Percentiles rank a stretch among this genome's conserved stretches.
These are phyloP conservation scores for Henricia sp. DNA, from an alignment of 53 echinoderm and acorn worm genomes.

Conservation along the genomic window DNA sequence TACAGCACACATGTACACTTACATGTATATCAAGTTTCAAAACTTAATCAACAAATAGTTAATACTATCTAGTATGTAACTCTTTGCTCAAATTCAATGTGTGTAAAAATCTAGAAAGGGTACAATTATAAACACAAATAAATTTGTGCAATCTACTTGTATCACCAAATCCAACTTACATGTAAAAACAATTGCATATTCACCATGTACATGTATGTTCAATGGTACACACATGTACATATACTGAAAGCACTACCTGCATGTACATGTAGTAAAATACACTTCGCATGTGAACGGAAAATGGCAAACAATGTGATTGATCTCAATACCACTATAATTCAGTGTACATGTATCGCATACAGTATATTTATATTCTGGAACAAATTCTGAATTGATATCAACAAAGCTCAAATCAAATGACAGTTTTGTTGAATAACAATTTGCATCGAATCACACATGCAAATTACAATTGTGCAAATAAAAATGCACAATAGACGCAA, in stretches of 20 bases:
- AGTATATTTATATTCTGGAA: no score
- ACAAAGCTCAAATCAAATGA: no score
- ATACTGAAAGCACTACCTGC: no score
- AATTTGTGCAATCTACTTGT: background rate
- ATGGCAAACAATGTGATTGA: no score
- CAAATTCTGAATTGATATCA: no score
- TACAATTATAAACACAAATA: background rate
- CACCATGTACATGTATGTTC: background rate
- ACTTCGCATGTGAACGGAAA: no score
- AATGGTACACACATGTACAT: constrained; percentile 8
- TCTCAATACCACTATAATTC: no score
- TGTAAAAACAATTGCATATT: no score
- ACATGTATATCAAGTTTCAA: background rate
- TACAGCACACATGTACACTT: background rate
- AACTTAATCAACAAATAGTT: background rate
- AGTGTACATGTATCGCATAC: no score
- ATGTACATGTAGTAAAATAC: no score
- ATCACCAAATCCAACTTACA: background rate
- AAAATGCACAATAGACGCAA: background rate
- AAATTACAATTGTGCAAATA: background rate
- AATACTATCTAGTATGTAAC: no score
- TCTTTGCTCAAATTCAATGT: background rate
- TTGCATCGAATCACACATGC: background rate
- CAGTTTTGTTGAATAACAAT: background rate
- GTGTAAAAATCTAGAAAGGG: no score